Percentiles rank a stretch among this genome's conserved stretches.
These are phyloP conservation scores for Panonychus citri DNA, from an alignment of 1,140 invertebrate genomes.

Conservation along the genomic window DNA sequence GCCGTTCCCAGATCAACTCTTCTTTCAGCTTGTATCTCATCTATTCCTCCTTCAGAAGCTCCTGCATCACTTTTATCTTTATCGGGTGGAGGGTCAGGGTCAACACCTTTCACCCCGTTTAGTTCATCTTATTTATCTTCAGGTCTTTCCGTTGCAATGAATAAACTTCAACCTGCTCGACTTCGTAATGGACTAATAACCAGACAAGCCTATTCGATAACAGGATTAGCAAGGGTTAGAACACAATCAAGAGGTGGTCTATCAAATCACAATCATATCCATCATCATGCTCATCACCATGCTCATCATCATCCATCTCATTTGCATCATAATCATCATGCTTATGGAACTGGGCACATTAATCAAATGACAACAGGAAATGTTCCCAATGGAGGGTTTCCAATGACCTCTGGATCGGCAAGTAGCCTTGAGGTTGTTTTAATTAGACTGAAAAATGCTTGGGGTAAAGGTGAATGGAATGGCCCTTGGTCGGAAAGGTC, in stretches of 20 bases:
- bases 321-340: background rate
- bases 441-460: constrained; percentile 34
- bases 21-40: constrained; percentile 36
- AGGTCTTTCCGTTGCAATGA: background rate
- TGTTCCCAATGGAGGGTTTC: constrained; percentile 22
- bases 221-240: constrained; percentile 41
- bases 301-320: background rate
- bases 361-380: background rate
- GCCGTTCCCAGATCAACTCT: constrained; percentile 45
- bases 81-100: background rate
- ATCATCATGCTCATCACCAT: background rate
- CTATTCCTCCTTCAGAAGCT: constrained; percentile 22
- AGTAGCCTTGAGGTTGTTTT: constrained; percentile 15
- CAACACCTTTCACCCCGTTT: background rate
- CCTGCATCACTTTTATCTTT: background rate
- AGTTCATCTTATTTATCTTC: constrained; percentile 7
- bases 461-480: constrained; percentile 25
- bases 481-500: constrained; percentile 24
- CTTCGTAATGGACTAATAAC: constrained; percentile 37
- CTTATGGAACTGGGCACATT: background rate
- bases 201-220: constrained; percentile 45
- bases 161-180: constrained; percentile 16
- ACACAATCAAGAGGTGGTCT: background rate
- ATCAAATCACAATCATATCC: background rate
- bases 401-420: background rate